phyloP scores from a whole-genome alignment of 2,797 vertebrate genomes.

The Crocidura indochinensis region DNA sequence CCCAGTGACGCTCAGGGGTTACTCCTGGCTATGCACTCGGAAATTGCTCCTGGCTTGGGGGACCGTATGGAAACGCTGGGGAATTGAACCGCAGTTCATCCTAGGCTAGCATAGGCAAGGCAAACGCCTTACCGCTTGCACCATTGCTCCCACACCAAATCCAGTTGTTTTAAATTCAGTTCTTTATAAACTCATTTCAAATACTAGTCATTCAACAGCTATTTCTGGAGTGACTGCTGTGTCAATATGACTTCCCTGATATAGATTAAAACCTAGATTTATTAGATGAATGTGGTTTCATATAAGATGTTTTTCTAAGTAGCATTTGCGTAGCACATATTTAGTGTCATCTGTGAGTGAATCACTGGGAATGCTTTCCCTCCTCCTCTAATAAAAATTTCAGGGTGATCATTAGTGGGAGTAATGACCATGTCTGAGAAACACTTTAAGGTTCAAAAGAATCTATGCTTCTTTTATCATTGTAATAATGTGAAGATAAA shows the following conservation, averaged over 20 bases:
- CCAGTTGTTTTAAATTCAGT: conserved; percentile 44
- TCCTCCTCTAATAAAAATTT: conserved; percentile 30
- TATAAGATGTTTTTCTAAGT: conserved; percentile 36
- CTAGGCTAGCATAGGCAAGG: no score
- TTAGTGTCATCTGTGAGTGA: conserved; percentile 32
- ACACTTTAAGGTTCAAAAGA: conserved; percentile 55
- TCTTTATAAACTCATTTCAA: conserved; percentile 36
- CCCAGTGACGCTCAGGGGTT: no score
- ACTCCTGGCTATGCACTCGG: no score
- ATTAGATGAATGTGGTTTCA: conserved; percentile 11
- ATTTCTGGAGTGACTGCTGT: not conserved
- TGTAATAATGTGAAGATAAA: not conserved
- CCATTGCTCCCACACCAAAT: not conserved
- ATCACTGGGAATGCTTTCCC: conserved; percentile 24
- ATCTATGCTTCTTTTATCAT: conserved; percentile 17
- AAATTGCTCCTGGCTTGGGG: no score
- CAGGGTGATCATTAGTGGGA: conserved; percentile 20
- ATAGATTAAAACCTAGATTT: conserved; percentile 41
- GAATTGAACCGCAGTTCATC: no score
- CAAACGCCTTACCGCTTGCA: no score
- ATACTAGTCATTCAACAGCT: conserved; percentile 30
- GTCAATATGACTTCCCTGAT: not conserved
- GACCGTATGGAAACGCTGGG: no score
- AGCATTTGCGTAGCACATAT: conserved; percentile 40
- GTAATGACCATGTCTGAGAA: conserved; percentile 7